Evolutionary conservation across 2,888 invertebrate genomes (phyloP), one percentile per base, ranked within the genome.

Genomic region (Halictus ligatus): DNA sequence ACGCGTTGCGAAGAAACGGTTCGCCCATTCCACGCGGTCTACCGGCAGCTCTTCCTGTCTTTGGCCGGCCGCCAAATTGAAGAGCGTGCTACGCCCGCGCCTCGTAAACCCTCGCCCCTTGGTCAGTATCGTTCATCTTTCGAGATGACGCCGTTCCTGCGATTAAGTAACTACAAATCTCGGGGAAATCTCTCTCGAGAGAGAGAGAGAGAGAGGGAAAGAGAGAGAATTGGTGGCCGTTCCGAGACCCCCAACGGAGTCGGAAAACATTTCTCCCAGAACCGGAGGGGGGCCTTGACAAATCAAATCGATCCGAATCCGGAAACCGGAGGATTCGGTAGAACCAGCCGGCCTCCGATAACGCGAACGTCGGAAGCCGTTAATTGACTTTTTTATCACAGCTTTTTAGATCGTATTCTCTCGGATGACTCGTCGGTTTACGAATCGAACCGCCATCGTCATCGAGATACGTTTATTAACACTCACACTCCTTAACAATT

Each of bases 11-110:
- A 74, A 13, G 54, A 40, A 67, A 77, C 60, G 54, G 54, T 73
- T 77, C 35, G 72, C 58, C 29, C 50, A 69, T 78, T 83, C 54
- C 48, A 12, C 69, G 69, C 60, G 69, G 75, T 60, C 67, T 80
- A 75, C 80, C 78, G 48, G 43, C 29, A 25, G 64, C 58, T 83
- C 58, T 83, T 83, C 76, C 69, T 75, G 77, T 74, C 69, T 71
- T 80, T 88, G 88, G 84, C 73, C 35, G 6, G 5, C 43, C 25
- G 88, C 88, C 87, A 87, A 80, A 75, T 78, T 71, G 54, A 76
- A 78, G 48, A 80, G 54, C 75, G 25, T 29, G 21, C 43, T 54
- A 72, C 46, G 35, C 13, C 74, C 74, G 46, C 46, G 13, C 50
- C 48, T 64, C 72, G 75, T 75, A 84, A 78, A 78, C 78, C 64